Evolutionary conservation across 2,888 invertebrate genomes (phyloP).

Genomic region (Andricus curvator): DNA sequence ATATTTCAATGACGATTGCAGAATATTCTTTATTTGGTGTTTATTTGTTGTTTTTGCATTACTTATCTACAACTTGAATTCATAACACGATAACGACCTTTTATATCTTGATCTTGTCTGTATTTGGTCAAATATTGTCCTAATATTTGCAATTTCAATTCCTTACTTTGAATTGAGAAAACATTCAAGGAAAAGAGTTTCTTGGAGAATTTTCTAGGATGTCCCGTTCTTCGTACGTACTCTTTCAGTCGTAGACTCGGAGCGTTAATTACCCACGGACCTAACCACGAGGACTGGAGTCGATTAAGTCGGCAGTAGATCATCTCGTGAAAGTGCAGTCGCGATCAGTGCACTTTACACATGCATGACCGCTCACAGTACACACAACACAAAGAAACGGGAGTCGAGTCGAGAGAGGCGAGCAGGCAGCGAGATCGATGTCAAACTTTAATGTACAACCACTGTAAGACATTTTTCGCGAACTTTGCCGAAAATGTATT

Average conservation of each 20-base stretch:
- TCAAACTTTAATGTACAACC: conserved; percentile 26
- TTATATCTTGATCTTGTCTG: too few relatives aligned
- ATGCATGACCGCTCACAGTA: conserved; percentile 3
- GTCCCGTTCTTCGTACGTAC: background rate
- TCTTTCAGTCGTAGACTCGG: background rate
- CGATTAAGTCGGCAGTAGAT: conserved; percentile 44
- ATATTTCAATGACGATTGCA: too few relatives aligned
- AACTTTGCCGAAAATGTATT: too few relatives aligned
- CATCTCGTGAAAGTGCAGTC: conserved; percentile 53
- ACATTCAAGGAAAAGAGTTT: background rate
- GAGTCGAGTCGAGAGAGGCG: conserved; percentile 30
- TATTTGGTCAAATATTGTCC: background rate
- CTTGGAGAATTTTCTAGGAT: conserved; percentile 1
- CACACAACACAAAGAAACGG: conserved; percentile 19
- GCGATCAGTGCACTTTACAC: conserved; percentile 30
- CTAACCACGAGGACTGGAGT: conserved; percentile 26
- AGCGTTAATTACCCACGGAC: conserved; percentile 31
- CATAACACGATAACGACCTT: too few relatives aligned
- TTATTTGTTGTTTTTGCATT: too few relatives aligned
- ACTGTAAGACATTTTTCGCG: background rate
- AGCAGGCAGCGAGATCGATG: conserved; percentile 11
- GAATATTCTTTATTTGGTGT: too few relatives aligned
- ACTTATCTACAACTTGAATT: too few relatives aligned
- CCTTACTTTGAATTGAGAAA: background rate
- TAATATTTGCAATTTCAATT: background rate